Evolutionary conservation across 2,113 vertebrate genomes (phyloP).

Genomic region (Recurvirostra avosetta): DNA sequence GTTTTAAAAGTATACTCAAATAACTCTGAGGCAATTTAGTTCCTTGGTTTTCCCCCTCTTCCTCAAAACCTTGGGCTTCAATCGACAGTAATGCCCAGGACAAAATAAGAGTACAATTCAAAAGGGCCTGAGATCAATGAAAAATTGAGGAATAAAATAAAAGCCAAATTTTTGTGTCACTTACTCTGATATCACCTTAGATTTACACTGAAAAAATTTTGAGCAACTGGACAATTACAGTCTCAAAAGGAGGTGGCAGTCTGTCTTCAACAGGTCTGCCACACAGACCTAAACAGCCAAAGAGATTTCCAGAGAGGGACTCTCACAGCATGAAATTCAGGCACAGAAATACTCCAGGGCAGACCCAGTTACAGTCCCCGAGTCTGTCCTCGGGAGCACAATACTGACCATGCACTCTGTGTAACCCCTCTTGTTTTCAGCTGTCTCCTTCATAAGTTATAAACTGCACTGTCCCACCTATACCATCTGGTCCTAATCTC

Average conservation of each 20-base stretch:
- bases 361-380: neutral
- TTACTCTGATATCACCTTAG: neutral
- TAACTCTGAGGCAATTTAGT: neutral
- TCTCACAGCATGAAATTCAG: conserved; percentile 8
- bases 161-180: neutral
- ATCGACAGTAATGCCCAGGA: neutral
- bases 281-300: neutral
- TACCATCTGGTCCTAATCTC: neutral
- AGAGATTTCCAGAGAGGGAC: neutral
- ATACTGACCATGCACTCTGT: neutral
- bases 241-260: neutral
- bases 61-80: neutral
- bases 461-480: conserved; percentile 1
- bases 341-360: neutral
- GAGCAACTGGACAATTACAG: neutral
- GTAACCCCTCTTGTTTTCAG: conserved; percentile 29
- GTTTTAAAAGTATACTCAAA: neutral
- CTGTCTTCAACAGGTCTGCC: neutral
- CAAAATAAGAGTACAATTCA: neutral
- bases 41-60: neutral
- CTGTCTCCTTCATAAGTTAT: neutral
- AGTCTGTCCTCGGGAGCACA: neutral
- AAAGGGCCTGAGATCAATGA: neutral
- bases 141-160: neutral
- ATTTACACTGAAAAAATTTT: neutral